Percentiles rank a stretch among this genome's conserved stretches.
These are phyloP conservation scores for Chinchilla lanigera DNA, from an alignment of 2,113 vertebrate genomes.

Conservation along the genomic window DNA sequence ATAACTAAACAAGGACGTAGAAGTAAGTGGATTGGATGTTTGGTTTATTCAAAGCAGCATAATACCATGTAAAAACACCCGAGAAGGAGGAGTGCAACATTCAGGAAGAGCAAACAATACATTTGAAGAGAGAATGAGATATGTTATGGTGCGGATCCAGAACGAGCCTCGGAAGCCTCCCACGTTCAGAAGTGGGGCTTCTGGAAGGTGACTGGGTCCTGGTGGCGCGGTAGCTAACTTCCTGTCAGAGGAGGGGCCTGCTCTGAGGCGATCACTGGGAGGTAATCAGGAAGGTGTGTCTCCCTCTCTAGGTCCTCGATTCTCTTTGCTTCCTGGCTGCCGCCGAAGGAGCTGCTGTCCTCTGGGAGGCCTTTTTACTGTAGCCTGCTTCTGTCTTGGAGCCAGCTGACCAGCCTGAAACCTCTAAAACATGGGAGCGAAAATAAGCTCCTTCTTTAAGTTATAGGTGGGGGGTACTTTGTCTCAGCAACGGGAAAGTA, in stretches of 20 bases:
- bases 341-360: not conserved
- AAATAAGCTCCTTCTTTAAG: not conserved
- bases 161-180: not conserved
- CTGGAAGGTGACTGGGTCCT: not conserved
- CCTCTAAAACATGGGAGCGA: not conserved
- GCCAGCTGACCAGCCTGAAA: not conserved
- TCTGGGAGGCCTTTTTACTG: not conserved
- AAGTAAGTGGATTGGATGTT: not conserved
- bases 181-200: not conserved
- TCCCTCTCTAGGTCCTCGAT: not conserved
- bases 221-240: not conserved
- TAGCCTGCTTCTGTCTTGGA: not conserved
- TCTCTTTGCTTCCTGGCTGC: not conserved
- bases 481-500: not conserved
- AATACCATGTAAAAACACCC: not conserved
- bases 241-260: not conserved
- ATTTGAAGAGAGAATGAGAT: not conserved
- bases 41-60: not conserved
- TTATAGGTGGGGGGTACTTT: not conserved
- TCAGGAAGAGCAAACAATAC: not conserved
- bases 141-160: not conserved
- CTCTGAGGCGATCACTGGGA: not conserved
- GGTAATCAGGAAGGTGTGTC: not conserved
- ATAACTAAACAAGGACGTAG: not conserved
- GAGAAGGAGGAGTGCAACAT: not conserved